A percentile compares a stretch with the other conserved stretches of the same genome.
These are phyloP conservation scores for Oscheius sp. DNA, from an alignment of 2,888 invertebrate species.

Conservation along the genomic window DNA sequence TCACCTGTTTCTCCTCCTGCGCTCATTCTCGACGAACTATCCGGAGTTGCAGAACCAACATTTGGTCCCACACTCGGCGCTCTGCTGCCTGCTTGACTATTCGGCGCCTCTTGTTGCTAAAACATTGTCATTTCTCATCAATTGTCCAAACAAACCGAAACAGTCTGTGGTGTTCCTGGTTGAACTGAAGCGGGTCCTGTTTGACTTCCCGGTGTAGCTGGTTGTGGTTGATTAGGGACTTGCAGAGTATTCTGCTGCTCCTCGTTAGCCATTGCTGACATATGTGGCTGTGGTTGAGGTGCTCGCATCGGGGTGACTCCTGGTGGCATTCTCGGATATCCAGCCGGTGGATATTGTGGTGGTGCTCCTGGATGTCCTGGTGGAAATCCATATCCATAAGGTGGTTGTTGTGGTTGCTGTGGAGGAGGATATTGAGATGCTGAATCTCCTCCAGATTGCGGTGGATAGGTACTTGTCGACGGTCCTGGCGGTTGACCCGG, in stretches of 20 bases:
- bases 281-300: constrained; percentile 43
- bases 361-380: constrained; percentile 16
- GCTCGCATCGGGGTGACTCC: constrained; percentile 45
- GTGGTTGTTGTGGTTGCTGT: constrained; percentile 22
- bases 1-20: constrained; percentile 39
- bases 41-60: constrained; percentile 46
- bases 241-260: constrained; percentile 20
- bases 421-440: neutral
- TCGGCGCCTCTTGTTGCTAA: neutral
- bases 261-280: constrained; percentile 1
- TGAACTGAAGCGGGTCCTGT: constrained; percentile 45
- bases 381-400: constrained; percentile 9
- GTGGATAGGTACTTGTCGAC: constrained; percentile 28
- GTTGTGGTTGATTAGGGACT: constrained; percentile 30
- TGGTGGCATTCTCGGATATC: constrained; percentile 38
- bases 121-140: neutral
- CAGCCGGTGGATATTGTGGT: constrained; percentile 26
- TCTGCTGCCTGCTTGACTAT: constrained; percentile 44
- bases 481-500: constrained; percentile 29
- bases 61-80: constrained; percentile 51
- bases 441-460: neutral
- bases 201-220: constrained; percentile 44
- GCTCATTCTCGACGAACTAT: constrained; percentile 47
- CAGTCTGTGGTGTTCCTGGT: constrained; percentile 43
- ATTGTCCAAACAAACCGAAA: neutral